Evolutionary conservation across 1,140 invertebrate species (phyloP).

Genomic region (Druon quercuslanigerum): DNA sequence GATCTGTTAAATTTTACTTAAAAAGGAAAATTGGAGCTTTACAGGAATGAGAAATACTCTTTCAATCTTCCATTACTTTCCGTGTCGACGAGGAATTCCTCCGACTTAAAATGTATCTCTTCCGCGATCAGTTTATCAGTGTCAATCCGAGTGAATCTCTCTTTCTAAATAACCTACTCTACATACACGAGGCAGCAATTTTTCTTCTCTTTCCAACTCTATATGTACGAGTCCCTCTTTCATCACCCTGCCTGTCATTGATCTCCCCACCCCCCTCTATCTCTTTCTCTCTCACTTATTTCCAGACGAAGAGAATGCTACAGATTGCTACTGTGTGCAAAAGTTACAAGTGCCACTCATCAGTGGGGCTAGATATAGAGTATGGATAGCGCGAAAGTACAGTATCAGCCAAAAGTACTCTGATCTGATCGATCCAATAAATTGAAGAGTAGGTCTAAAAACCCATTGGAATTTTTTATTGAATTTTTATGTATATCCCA

Average conservation of each 20-base stretch:
- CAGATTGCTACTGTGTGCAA: constrained; percentile 54
- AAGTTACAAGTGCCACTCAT: constrained; percentile 49
- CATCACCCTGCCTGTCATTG: not conserved
- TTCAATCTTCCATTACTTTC: not conserved
- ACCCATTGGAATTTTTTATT: too few species aligned
- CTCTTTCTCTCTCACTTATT: constrained; percentile 14
- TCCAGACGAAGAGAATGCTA: constrained; percentile 1
- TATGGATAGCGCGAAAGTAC: constrained; percentile 17
- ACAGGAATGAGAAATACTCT: not conserved
- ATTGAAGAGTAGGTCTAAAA: too few species aligned
- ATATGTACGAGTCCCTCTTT: not conserved
- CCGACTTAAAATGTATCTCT: not conserved
- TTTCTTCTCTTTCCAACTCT: constrained; percentile 20
- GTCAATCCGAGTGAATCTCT: not conserved
- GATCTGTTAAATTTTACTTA: not conserved
- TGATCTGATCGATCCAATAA: too few species aligned
- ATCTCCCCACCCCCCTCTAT: constrained; percentile 3
- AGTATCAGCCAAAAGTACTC: not conserved
- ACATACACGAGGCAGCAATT: not conserved
- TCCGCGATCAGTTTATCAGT: constrained; percentile 18
- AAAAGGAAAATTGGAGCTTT: too few species aligned
- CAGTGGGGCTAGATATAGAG: constrained; percentile 41
- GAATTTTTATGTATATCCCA: too few species aligned
- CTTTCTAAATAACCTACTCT: constrained; percentile 16
- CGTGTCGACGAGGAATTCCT: not conserved